Conservation (phyloP, 1,140 invertebrate genomes). For the Coelopa frigida region DNA sequence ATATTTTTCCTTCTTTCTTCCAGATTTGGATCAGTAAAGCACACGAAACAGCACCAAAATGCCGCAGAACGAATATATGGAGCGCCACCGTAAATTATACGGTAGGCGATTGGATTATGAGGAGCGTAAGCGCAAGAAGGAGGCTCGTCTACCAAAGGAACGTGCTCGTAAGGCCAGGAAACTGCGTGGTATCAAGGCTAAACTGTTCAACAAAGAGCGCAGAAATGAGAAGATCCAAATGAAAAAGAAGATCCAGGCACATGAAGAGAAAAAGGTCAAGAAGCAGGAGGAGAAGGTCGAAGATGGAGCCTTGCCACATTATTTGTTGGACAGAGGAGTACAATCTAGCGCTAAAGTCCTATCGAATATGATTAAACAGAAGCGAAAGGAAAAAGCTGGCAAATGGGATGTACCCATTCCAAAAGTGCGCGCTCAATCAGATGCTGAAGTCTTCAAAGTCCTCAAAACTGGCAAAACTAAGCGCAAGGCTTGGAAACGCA, state of each 20-base stretch:
- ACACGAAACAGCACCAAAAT: no score
- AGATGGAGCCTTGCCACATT: slow-evolving; percentile 91
- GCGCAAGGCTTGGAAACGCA: slow-evolving; percentile 97
- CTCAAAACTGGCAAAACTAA: slow-evolving; percentile 90
- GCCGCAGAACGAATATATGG: slow-evolving; percentile 99
- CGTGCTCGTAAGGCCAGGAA: slow-evolving; percentile 82
- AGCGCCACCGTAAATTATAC: slow-evolving; percentile 91
- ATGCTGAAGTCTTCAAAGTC: slow-evolving; percentile 96
- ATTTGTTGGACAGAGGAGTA: slow-evolving; percentile 93
- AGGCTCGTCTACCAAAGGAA: slow-evolving; percentile 88
- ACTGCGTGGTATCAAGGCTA: slow-evolving; percentile 93
- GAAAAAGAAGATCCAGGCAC: slow-evolving; percentile 94
- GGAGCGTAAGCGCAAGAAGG: slow-evolving; percentile 91
- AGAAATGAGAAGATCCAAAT: slow-evolving; percentile 98
- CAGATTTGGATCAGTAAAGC: slow-evolving; percentile 6
- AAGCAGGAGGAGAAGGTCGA: slow-evolving; percentile 74
- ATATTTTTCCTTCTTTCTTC: slow-evolving; percentile 6
- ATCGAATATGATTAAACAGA: slow-evolving; percentile 99
- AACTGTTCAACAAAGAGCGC: slow-evolving; percentile 94
- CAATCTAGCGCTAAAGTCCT: slow-evolving; percentile 90
- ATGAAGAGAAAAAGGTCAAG: slow-evolving; percentile 85
- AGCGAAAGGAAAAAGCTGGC: slow-evolving; percentile 98
- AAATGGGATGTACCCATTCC: slow-evolving; percentile 99
- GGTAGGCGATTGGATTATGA: slow-evolving; percentile 96
- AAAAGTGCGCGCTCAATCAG: slow-evolving; percentile 95